Evolutionary conservation across 1,140 invertebrate genomes (phyloP), one percentile per base, ranked within the genome.

Genomic region (Atopsyche davidsoni): DNA sequence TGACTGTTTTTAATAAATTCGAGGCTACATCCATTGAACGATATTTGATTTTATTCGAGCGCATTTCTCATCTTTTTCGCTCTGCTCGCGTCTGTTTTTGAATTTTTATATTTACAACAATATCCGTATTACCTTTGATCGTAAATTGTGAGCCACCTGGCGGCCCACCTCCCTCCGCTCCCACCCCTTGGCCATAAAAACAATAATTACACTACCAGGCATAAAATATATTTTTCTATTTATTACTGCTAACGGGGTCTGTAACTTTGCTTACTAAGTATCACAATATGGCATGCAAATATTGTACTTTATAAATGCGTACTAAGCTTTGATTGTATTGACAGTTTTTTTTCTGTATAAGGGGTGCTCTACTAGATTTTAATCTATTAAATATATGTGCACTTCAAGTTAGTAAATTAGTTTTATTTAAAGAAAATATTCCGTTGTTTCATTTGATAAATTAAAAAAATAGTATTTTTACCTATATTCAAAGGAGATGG

Each of bases 191-290:
- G 32, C 36, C 45, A 21, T 47, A 47, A 47, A 47, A 47, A 21
- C 45, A 35, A 47, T 47, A 47, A 47, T 47, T 47, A 47, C 45
- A 44, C 21, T 47, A 35, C 35, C 32, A 35, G 45, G 23, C 45
- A 38, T 47, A 47, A 47, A 47, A 38, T 19, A 36, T 38, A 18
- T 23, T 46, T 46, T 46, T 46, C 19, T 47, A 36, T 36, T 47
- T 47, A 47, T 47, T 18, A 23, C 31, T 34, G 43, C 28, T 31
- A 28, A 10, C 43, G 25, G 41, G 38, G 38, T 19, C 14, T 3
- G 3, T 13, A 35, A 14, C 32, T 35, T 16, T 11, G 32, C 32
- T 3, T 11, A 16, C 32, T 4, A 14, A 14, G 13, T 28, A n/a
- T n/a, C n/a, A n/a, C n/a, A n/a, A n/a, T n/a, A n/a, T n/a, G n/a